phyloP scores from a whole-genome alignment of 2,113 vertebrate species.

The Chionis minor region DNA sequence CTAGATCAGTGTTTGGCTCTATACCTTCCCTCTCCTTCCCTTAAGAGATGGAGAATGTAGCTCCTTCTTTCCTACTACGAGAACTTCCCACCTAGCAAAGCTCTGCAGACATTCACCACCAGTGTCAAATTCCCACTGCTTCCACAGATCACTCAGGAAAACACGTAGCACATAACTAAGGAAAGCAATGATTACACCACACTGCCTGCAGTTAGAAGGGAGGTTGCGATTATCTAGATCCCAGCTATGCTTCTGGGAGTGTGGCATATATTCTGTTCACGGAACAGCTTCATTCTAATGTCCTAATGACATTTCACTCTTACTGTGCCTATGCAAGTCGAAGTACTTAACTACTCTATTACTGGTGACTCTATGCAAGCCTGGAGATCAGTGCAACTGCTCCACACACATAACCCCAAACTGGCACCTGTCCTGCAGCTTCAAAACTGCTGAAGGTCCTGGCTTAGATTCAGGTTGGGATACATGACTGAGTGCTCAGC shows the following conservation, averaged over 20 bases:
- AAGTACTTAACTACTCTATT: neutral
- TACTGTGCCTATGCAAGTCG: neutral
- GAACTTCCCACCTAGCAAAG: neutral
- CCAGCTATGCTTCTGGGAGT: neutral
- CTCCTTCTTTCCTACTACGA: neutral
- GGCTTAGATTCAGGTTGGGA: neutral
- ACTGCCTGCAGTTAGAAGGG: neutral
- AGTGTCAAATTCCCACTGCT: neutral
- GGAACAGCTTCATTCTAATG: neutral
- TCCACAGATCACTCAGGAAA: neutral
- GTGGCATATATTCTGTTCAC: neutral
- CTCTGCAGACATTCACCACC: neutral
- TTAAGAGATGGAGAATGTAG: neutral
- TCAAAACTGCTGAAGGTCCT: slow-evolving; percentile 15
- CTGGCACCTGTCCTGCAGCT: neutral
- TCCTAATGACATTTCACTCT: neutral
- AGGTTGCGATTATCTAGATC: neutral
- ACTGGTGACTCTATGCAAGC: neutral
- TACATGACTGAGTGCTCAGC: neutral
- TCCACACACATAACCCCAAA: neutral
- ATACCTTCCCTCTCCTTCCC: neutral
- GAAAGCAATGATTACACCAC: neutral
- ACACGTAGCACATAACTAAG: neutral
- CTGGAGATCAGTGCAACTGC: neutral
- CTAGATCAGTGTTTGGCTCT: neutral